These are phyloP conservation scores for Tapirus terrestris DNA, from an alignment of 2,113 vertebrate genomes.

Conservation along the genomic window DNA sequence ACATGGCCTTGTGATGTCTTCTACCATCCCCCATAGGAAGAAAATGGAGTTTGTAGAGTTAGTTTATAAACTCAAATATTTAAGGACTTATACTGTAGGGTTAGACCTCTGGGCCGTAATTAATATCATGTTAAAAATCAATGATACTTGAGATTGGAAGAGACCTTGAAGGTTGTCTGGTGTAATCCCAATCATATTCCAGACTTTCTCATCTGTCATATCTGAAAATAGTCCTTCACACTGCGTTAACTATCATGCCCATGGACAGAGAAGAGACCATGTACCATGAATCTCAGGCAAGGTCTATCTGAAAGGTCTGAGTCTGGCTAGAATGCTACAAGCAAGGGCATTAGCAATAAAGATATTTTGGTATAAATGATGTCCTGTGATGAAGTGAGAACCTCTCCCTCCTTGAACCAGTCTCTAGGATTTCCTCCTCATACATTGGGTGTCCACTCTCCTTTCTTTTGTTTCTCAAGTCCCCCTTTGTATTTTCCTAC, in stretches of 20 bases:
- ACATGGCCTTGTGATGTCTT: neutral
- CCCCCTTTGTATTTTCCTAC: neutral
- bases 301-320: neutral
- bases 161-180: neutral
- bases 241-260: neutral
- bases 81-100: neutral
- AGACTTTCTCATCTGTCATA: neutral
- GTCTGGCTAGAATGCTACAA: neutral
- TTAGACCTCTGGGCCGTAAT: neutral
- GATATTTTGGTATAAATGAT: neutral
- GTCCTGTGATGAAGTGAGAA: neutral
- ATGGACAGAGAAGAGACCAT: neutral
- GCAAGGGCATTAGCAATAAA: neutral
- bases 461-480: neutral
- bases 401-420: neutral
- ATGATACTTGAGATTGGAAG: neutral
- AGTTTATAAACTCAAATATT: neutral
- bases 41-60: neutral
- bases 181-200: neutral
- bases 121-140: neutral
- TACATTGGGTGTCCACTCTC: neutral
- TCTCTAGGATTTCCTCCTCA: neutral
- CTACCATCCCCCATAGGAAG: neutral
- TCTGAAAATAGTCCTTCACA: neutral
- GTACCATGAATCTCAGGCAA: neutral